phyloP scores from a whole-genome alignment of 23 tunicate genomes.

The Oikopleura vanhoeffeni region DNA sequence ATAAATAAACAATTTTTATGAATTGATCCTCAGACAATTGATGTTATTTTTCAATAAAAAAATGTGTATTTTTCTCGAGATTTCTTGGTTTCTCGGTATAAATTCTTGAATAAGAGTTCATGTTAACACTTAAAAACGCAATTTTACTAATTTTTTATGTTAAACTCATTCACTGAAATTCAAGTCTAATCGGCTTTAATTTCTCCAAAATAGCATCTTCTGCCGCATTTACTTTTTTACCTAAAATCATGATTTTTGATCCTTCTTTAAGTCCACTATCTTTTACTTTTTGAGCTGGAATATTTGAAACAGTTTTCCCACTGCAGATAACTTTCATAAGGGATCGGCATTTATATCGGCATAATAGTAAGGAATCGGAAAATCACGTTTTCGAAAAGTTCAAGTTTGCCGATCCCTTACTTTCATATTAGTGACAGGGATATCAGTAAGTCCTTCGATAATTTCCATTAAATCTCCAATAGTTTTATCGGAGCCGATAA shows the following conservation, averaged over 20 bases:
- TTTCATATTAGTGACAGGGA: slow-evolving; percentile 1
- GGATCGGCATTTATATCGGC: no score
- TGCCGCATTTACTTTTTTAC: neutral
- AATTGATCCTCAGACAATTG: no score
- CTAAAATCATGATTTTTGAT: neutral
- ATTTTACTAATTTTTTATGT: no score
- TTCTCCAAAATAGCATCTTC: neutral
- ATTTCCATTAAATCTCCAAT: neutral
- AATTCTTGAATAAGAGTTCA: no score
- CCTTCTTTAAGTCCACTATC: neutral
- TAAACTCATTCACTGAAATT: no score
- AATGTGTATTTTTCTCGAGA: no score
- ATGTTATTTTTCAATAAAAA: no score
- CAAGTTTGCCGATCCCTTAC: neutral
- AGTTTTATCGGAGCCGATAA: neutral
- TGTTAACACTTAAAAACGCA: no score
- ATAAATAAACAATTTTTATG: no score
- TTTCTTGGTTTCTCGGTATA: no score
- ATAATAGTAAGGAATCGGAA: no score
- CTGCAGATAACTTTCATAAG: neutral
- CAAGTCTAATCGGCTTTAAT: neutral
- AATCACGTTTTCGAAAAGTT: no score
- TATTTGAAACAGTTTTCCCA: neutral
- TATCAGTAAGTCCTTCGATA: neutral
- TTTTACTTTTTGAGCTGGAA: neutral